Evolutionary conservation across 1,140 invertebrate species (phyloP).

Genomic region (Drosophila pruinosa): DNA sequence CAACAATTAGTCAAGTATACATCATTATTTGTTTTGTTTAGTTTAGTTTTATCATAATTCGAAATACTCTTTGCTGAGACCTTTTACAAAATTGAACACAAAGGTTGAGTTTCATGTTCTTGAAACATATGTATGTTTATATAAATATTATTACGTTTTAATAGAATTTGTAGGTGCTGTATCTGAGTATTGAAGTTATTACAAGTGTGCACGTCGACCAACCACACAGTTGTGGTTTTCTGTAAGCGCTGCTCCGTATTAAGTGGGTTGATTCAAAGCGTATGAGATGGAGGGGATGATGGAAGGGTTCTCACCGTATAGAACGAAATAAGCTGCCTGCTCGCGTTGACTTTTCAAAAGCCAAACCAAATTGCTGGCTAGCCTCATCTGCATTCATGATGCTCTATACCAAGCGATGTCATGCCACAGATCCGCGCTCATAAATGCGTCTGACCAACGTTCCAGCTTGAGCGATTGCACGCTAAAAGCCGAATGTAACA

Average conservation of each 20-base stretch:
- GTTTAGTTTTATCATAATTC: no score
- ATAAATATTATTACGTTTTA: no score
- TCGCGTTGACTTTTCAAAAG: conserved; percentile 54
- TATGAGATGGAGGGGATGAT: background rate
- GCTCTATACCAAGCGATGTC: background rate
- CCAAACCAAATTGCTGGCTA: conserved; percentile 72
- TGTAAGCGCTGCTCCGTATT: background rate
- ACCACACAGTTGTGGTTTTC: conserved; percentile 2
- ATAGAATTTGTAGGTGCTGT: no score
- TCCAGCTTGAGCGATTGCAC: conserved; percentile 9
- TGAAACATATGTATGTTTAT: no score
- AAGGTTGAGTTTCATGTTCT: no score
- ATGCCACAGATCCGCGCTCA: background rate
- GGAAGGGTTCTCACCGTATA: background rate
- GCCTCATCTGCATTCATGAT: conserved; percentile 39
- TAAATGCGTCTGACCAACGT: no score
- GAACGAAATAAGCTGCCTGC: conserved; percentile 27
- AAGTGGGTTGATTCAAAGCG: background rate
- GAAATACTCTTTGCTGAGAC: no score
- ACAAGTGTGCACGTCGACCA: background rate
- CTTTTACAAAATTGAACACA: no score
- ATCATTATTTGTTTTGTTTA: no score
- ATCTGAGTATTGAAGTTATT: conserved; percentile 21
- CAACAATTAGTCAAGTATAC: no score
- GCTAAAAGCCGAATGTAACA: conserved; percentile 73